Evolutionary conservation across 92 coral and sea anemone species (phyloP), one percentile per base, ranked within the genome.

Genomic region (Meandrina meandrites): DNA sequence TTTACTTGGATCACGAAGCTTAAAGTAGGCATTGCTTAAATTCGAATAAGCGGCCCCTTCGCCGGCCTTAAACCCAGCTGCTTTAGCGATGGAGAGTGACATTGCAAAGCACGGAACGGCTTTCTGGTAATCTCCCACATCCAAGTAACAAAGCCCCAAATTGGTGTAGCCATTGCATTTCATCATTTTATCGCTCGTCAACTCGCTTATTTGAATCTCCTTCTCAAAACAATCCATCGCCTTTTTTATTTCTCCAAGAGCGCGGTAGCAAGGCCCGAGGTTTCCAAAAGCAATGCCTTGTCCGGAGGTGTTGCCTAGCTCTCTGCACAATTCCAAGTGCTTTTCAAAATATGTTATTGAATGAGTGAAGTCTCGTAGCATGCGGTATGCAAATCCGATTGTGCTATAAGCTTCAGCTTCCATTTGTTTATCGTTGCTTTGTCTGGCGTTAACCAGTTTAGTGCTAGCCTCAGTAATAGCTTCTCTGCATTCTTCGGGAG

Each of bases 31-130:
- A 22, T 64, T 57, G 18, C 88, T 78, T 69, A 85, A 85, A 85
- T 85, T 85, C 8, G 53, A 51, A 48, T 85, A 54, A 50, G 88
- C 75, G 14, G 15, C 51, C 17, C 88, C 81, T 58, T 85, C 82
- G 21, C 62, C 42, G 5, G 35, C 72, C 17, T 35, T 75, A 75
- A 48, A 8, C 27, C 88, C 82, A 8, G 71, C 76, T 60, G 31
- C 88, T 40, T 40, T 58, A 78, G 73, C 71, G 18, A 85, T 76
- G 54, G 34, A 30, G 12, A 85, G 74, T 17, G 60, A 42, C n/a
- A 30, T 40, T 17, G 53, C 60, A 60, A 75, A 75, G 70, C 71
- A 85, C 15, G 1, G 15, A 22, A 85, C 51, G 14, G 88, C 88
- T 45, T 57, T 12, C 18, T 19, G 62, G 82, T 85, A 75, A 75